Conservation (phyloP, 64 coral and sea anemone species). For the Montipora foliosa region DNA sequence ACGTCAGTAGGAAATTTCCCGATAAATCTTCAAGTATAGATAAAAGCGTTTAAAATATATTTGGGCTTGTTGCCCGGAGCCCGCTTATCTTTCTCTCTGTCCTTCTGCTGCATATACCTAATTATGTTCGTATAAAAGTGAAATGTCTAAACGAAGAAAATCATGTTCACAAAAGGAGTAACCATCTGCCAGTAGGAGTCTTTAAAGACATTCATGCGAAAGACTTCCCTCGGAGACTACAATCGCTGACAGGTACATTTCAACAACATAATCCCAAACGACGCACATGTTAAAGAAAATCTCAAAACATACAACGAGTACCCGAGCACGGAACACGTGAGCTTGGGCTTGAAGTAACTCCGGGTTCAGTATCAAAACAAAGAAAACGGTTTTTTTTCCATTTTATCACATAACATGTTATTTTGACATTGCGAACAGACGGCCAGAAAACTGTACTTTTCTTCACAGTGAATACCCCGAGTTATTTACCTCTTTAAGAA, state of each 20-base stretch:
- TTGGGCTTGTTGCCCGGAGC: no score
- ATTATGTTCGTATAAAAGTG: no score
- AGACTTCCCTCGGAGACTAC: not conserved
- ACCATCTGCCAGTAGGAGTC: not conserved
- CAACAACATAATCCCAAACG: not conserved
- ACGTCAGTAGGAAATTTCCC: no score
- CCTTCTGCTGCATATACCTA: no score
- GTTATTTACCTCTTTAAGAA: constrained; percentile 9
- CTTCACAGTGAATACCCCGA: not conserved
- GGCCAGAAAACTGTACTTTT: constrained; percentile 9
- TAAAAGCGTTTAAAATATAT: no score
- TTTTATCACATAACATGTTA: constrained; percentile 34
- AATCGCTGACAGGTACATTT: not conserved
- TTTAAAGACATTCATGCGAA: not conserved
- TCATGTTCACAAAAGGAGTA: no score
- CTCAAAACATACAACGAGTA: not conserved
- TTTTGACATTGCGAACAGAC: constrained; percentile 9
- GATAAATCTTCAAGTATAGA: no score
- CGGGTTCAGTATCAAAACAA: constrained; percentile 25
- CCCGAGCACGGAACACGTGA: not conserved
- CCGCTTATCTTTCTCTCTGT: no score
- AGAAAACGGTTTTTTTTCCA: constrained; percentile 3
- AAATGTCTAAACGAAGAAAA: no score
- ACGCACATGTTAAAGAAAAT: constrained; percentile 2
- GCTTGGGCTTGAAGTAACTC: constrained; percentile 33